Evolutionary conservation across 2,113 vertebrate genomes (phyloP), one percentile per base, ranked within the genome.

Genomic region (Nesoenas mayeri): DNA sequence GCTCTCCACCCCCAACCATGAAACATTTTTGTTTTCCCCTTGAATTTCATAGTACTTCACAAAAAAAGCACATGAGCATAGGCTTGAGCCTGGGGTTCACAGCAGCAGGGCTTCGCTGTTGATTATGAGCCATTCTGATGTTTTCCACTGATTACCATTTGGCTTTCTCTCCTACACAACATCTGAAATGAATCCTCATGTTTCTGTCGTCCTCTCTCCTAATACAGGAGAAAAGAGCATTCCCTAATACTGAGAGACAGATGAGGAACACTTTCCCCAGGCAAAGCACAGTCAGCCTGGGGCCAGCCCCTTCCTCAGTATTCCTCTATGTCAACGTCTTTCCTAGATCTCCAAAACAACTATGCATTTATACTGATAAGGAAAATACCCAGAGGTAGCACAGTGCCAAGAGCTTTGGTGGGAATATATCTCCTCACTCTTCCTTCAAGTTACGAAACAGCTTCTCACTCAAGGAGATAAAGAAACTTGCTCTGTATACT

Each of bases 181-280:
- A 89, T 93, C 72, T 81, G 19, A 95, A 89, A 65, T 29, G 58
- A 85, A 61, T 89, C 40, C 40, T 89, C 54, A 6, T 79, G 53
- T n/a, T 87, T 91, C 61, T 87, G 38, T 89, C 93, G 78, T 94
- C 89, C 61, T 79, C 22, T 72, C 32, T 87, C 36, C 40, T 79
- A 61, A 79, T 4, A 26, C 13, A 73, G 72, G 25, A 88, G 64
- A 88, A 95, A 82, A 92, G 21, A 38, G 36, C 50, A 77, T 64
- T 79, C 69, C 66, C 71, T 94, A 85, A 92, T 79, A 57, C n/a
- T 79, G 74, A 92, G 87, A 93, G 81, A 89, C 93, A 97, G 87
- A 91, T 75, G 82, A 82, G 31, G 36, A 91, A 62, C 62, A 47
- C 48, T 81, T 48, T 84, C 53, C 32, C 21, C 44, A 57, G 47